Percentiles rank a stretch among this genome's conserved stretches.
phyloP scores from a whole-genome alignment of 1,140 invertebrate species.

The Ditylenchus dipsaci region DNA sequence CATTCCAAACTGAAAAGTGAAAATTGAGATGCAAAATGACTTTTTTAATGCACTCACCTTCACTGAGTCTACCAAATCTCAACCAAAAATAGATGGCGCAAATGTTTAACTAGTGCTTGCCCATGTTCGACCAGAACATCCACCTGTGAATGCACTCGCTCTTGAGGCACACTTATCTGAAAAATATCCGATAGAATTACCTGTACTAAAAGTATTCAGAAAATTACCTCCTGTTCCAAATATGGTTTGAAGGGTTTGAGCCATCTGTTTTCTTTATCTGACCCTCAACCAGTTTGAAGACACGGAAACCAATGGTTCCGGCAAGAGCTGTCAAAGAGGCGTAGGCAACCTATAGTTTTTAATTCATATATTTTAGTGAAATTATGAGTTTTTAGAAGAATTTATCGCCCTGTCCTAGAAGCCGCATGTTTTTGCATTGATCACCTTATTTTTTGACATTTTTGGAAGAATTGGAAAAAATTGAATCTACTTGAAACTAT shows the following conservation, averaged over 20 bases:
- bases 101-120: conserved; percentile 73
- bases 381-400: no score
- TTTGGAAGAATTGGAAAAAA: no score
- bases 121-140: conserved; percentile 76
- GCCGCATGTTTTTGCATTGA: no score
- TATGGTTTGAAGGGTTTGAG: conserved; percentile 84
- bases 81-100: conserved; percentile 86
- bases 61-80: conserved; percentile 84
- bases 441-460: no score
- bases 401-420: no score
- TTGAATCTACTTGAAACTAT: no score
- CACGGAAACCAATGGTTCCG: conserved; percentile 81
- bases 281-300: conserved; percentile 90
- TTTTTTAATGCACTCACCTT: conserved; percentile 48
- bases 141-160: conserved; percentile 79
- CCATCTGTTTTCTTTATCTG: conserved; percentile 93
- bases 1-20: conserved; percentile 70
- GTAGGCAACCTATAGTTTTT: no score
- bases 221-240: conserved; percentile 75
- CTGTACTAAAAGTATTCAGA: conserved; percentile 63
- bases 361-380: no score
- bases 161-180: conserved; percentile 72
- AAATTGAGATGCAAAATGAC: background rate
- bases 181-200: background rate
- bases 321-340: conserved; percentile 75